A percentile compares a stretch with the other conserved stretches of the same genome.
Conservation (phyloP, 2,797 vertebrate species). For the Australoheros facetus region DNA sequence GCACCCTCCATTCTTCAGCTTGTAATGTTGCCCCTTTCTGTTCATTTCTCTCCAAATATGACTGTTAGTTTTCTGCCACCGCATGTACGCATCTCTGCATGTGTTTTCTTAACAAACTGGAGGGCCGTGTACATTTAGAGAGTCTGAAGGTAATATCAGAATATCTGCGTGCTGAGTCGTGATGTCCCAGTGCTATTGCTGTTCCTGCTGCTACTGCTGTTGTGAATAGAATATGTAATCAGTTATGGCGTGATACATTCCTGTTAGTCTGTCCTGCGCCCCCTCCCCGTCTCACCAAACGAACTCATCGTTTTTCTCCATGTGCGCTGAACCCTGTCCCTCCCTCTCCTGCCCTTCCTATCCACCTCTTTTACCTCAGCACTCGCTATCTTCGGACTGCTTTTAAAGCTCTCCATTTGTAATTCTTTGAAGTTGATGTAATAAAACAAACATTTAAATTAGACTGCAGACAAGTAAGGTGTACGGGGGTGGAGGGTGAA, state of each 20-base stretch:
- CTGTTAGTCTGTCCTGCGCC: conserved; percentile 20
- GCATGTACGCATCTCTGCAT: not conserved
- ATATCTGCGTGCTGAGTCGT: conserved; percentile 58
- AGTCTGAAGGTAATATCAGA: conserved; percentile 57
- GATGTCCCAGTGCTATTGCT: conserved; percentile 56
- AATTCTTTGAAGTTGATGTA: conserved; percentile 46
- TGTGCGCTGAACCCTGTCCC: not conserved
- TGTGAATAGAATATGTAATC: conserved; percentile 70
- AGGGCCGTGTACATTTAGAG: conserved; percentile 29
- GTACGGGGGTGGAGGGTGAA: conserved; percentile 18
- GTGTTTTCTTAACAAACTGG: conserved; percentile 17
- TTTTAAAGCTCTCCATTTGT: conserved; percentile 52
- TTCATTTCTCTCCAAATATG: not conserved
- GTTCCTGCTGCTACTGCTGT: conserved; percentile 54
- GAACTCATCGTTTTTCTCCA: conserved; percentile 10
- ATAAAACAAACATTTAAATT: conserved; percentile 69
- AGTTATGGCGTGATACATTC: conserved; percentile 52
- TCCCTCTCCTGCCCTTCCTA: not conserved
- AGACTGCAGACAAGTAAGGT: conserved; percentile 59
- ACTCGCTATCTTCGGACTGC: not conserved
- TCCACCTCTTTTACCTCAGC: not conserved
- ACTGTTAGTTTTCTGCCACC: not conserved
- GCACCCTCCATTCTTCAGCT: conserved; percentile 10
- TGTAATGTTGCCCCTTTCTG: not conserved
- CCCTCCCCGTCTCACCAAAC: conserved; percentile 6